These are phyloP conservation scores for Tetranychus truncatus DNA, from an alignment of 2,888 invertebrate species.

Conservation along the genomic window DNA sequence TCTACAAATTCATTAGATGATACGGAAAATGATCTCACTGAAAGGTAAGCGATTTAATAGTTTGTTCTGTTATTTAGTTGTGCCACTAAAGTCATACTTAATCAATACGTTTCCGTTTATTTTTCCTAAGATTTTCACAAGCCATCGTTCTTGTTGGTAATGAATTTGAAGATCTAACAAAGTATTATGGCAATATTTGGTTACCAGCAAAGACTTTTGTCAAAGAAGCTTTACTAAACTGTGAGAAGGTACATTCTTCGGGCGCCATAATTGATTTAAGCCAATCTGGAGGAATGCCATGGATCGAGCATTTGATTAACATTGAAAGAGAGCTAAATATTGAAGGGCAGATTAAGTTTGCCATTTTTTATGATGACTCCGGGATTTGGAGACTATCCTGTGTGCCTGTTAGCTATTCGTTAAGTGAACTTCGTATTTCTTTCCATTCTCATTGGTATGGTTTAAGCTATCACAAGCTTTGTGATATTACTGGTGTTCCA, in stretches of 20 bases:
- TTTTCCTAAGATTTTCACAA: constrained; percentile 45
- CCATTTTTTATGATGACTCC: constrained; percentile 46
- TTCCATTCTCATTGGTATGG: constrained; percentile 70
- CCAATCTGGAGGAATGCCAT: constrained; percentile 46
- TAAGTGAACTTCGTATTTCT: constrained; percentile 47
- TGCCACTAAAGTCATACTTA: too few relatives aligned
- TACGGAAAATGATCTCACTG: constrained; percentile 24
- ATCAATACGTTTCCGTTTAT: not conserved
- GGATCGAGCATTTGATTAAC: constrained; percentile 70
- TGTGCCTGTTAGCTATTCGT: constrained; percentile 48
- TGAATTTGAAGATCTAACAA: constrained; percentile 55
- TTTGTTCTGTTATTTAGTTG: not conserved
- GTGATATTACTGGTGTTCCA: constrained; percentile 47
- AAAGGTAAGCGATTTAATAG: constrained; percentile 25
- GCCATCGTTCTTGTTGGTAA: constrained; percentile 57
- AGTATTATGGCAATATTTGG: constrained; percentile 50
- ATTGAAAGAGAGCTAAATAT: constrained; percentile 55
- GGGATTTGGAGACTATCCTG: constrained; percentile 61
- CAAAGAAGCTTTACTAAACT: constrained; percentile 45
- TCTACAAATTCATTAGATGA: constrained; percentile 49
- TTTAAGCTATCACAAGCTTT: constrained; percentile 53
- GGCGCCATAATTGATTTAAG: constrained; percentile 62
- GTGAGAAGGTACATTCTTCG: constrained; percentile 47
- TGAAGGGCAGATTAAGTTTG: constrained; percentile 44
- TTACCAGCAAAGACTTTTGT: constrained; percentile 64